Percentiles rank a stretch among this genome's conserved stretches.
Evolutionary conservation across 2,797 vertebrate species (phyloP).

Genomic region (Tolypeutes matacus): DNA sequence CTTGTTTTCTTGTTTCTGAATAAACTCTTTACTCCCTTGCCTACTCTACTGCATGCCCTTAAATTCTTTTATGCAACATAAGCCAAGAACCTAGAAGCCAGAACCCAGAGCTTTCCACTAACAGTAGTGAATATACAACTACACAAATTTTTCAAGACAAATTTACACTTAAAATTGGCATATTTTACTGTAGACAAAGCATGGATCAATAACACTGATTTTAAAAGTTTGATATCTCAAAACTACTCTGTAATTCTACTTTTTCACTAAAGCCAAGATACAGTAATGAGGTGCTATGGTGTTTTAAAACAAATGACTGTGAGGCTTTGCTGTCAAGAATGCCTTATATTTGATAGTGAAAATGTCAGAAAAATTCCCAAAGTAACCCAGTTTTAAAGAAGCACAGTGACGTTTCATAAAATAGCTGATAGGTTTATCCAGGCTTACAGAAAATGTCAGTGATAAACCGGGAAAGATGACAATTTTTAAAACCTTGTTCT

Average conservation of each 20-base stretch:
- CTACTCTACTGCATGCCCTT: no score
- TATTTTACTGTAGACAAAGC: constrained; percentile 16
- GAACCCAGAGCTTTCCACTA: no score
- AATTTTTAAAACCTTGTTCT: constrained; percentile 40
- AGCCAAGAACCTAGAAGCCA: no score
- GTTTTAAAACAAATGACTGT: constrained; percentile 52
- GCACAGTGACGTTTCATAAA: constrained; percentile 19
- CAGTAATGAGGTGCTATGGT: constrained; percentile 1
- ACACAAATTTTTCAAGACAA: constrained; percentile 21
- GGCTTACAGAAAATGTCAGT: constrained; percentile 51
- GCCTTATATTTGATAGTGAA: constrained; percentile 45
- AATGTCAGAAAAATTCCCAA: constrained; percentile 58
- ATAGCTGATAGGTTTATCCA: constrained; percentile 12
- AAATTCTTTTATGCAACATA: no score
- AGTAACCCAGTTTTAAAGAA: constrained; percentile 57
- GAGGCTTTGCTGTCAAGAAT: constrained; percentile 57
- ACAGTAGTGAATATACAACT: neutral
- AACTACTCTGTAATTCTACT: constrained; percentile 5
- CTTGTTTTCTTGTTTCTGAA: no score
- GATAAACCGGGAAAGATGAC: constrained; percentile 22
- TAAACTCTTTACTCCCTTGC: no score
- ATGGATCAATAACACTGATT: constrained; percentile 21
- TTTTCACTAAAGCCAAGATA: constrained; percentile 59
- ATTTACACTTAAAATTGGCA: constrained; percentile 45
- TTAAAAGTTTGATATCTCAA: neutral